Evolutionary conservation across 2,797 vertebrate genomes (phyloP).

Genomic region (Sebastiscus albofasciatus): DNA sequence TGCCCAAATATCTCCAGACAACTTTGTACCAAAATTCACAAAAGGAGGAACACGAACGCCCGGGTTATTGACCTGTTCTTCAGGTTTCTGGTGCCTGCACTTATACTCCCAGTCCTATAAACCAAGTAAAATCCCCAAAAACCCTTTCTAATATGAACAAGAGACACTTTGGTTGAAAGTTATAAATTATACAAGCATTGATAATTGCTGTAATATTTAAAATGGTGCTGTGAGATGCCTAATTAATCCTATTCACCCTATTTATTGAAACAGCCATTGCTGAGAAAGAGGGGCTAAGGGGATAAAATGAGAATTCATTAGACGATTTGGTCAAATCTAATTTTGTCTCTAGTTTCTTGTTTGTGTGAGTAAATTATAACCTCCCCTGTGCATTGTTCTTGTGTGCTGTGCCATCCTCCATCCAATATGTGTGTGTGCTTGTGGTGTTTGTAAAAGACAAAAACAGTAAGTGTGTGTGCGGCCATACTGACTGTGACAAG

Average conservation of each 20-base stretch:
- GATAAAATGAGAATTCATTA: constrained; percentile 33
- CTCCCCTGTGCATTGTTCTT: constrained; percentile 31
- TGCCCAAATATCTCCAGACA: background rate
- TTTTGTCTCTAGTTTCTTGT: constrained; percentile 27
- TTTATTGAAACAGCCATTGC: constrained; percentile 37
- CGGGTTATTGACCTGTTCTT: background rate
- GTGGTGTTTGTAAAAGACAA: background rate
- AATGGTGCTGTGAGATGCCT: constrained; percentile 39
- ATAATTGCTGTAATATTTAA: constrained; percentile 50
- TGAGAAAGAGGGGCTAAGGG: background rate
- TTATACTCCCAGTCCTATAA: background rate
- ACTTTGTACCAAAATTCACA: background rate
- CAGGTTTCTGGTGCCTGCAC: background rate
- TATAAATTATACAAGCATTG: constrained; percentile 33
- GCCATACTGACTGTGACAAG: constrained; percentile 21
- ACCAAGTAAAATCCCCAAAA: constrained; percentile 1
- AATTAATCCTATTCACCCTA: constrained; percentile 42
- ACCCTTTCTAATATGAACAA: background rate
- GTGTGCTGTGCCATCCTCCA: background rate
- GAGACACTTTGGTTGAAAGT: constrained; percentile 17
- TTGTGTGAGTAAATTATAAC: constrained; percentile 32
- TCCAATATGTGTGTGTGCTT: background rate
- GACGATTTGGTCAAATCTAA: constrained; percentile 38
- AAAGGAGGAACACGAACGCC: background rate
- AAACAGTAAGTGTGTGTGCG: constrained; percentile 8